Evolutionary conservation across 1,140 invertebrate species (phyloP), one percentile per base, ranked within the genome.

Genomic region (Lysiphlebus fabarum): DNA sequence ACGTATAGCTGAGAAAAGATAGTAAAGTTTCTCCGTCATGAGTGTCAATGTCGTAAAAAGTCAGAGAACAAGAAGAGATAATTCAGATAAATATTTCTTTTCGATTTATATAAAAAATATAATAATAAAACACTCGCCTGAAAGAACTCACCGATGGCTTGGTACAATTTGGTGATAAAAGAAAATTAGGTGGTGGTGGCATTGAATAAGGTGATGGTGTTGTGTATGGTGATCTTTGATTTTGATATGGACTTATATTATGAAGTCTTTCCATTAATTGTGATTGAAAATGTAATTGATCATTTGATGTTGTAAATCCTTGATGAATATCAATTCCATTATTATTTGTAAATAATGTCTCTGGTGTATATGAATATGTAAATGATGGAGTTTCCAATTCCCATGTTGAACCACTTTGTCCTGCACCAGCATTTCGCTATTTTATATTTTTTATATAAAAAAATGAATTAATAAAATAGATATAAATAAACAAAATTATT

Each of bases 181-280:
- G 61, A 37, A 76, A 58, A 62, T 61, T 69, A 4, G 70, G 62
- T 43, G 63, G 65, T 61, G 68, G 70, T 61, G 69, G 70, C 34
- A 68, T 51, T 5, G 64, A 64, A 26, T 71, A 76, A n/a, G 70
- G 73, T n/a, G 70, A 70, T 0, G 77, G 70, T 40, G 72, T 70
- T 7, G 73, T 62, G 56, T 73, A 76, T 8, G 73, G 71, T 53
- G 73, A 77, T 58, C 70, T 69, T 58, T 79, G 72, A 36, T 45
- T 9, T 55, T 75, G 70, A 58, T 76, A 77, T 3, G 76, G 71
- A 66, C 79, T 83, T 38, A 84, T 71, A 11, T 79, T 78, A 66
- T 84, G 82, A 40, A 85, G 68, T 41, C 82, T 78, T 61, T 85
- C 84, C 12, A 85, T 62, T n/a, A 85, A 70, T 59, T 85, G 84